Percentiles rank a stretch among this genome's conserved stretches.
Evolutionary conservation across 2,888 invertebrate genomes (phyloP).

Genomic region (Deroplatys truncata): DNA sequence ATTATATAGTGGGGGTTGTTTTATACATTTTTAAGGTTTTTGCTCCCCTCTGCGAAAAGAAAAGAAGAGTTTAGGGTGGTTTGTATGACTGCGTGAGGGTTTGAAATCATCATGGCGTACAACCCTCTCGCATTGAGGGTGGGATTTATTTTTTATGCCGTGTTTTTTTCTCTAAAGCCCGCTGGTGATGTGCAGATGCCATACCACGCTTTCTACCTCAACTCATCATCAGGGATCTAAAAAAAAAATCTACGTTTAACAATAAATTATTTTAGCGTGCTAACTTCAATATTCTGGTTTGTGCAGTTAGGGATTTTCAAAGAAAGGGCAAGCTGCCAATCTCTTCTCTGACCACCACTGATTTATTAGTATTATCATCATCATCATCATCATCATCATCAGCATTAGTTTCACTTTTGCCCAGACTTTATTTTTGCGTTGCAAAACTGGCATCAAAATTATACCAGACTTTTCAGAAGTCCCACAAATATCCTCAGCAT

Average conservation of each 20-base stretch:
- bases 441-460: too few relatives aligned
- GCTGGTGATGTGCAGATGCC: background rate
- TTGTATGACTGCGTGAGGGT: background rate
- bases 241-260: background rate
- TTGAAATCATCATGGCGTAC: background rate
- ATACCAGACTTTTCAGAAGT: too few relatives aligned
- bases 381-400: too few relatives aligned
- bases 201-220: background rate
- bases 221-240: background rate
- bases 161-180: background rate
- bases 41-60: background rate
- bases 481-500: too few relatives aligned
- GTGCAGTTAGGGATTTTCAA: background rate
- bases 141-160: background rate
- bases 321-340: background rate
- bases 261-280: background rate
- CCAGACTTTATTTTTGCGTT: too few relatives aligned
- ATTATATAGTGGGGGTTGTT: conserved; percentile 8
- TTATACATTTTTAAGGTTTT: background rate
- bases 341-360: background rate
- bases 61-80: conserved; percentile 1
- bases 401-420: too few relatives aligned
- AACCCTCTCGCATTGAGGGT: background rate
- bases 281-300: too few relatives aligned
- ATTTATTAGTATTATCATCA: background rate